phyloP scores from a whole-genome alignment of 2,888 invertebrate species.

The Suillia variegata region DNA sequence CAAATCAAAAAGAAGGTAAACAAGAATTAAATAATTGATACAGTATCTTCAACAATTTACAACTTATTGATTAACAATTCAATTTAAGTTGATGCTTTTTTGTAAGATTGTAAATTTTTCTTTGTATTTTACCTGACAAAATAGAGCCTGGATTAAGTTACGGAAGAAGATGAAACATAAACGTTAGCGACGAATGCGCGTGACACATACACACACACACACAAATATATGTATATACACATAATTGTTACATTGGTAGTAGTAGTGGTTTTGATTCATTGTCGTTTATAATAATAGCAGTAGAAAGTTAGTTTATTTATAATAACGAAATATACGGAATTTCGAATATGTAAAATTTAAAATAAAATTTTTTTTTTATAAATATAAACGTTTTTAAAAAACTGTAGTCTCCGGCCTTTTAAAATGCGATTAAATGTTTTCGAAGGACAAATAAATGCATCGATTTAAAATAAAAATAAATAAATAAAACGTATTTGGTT shows the following conservation, averaged over 20 bases:
- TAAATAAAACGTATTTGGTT: too few species aligned
- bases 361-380: too few species aligned
- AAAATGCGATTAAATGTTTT: too few species aligned
- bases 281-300: not conserved
- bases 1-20: not conserved
- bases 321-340: too few species aligned
- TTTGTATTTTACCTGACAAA: constrained; percentile 61
- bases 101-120: constrained; percentile 17
- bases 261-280: not conserved
- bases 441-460: too few species aligned
- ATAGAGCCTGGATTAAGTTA: constrained; percentile 56
- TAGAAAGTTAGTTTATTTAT: not conserved
- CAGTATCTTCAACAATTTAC: constrained; percentile 4
- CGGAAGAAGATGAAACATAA: not conserved
- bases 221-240: not conserved
- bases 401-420: too few species aligned
- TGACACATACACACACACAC: not conserved
- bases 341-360: too few species aligned
- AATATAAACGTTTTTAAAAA: too few species aligned
- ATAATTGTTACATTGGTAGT: not conserved
- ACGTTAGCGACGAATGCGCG: not conserved
- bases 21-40: not conserved
- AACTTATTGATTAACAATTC: constrained; percentile 9
- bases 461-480: too few species aligned
- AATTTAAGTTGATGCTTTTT: not conserved